phyloP scores from a whole-genome alignment of 30 jellyfish, hydroid and myxozoan genomes.

The Aurelia aurita complex sp. Pacific region DNA sequence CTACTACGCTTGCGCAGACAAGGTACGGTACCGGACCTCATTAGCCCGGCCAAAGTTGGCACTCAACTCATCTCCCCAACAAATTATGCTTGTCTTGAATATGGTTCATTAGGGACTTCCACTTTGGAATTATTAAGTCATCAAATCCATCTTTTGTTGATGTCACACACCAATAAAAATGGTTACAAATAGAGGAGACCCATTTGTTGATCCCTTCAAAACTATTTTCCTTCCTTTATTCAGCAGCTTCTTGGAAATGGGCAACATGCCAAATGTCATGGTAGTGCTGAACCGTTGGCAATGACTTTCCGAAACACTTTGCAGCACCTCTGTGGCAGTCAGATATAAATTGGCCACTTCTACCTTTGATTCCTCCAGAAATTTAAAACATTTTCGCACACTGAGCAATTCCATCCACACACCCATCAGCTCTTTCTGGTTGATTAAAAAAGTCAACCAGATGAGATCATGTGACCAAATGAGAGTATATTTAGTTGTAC shows the following conservation, averaged over 20 bases:
- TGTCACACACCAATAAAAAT: conserved; percentile 19
- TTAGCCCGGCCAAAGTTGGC: no score
- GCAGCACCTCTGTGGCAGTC: conserved; percentile 35
- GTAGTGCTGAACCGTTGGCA: not conserved
- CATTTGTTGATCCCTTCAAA: not conserved
- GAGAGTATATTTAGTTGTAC: no score
- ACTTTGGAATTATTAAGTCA: not conserved
- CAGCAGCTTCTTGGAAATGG: conserved; percentile 16
- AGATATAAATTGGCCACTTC: conserved; percentile 13
- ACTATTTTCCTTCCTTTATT: conserved; percentile 3
- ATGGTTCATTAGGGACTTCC: not conserved
- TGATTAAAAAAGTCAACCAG: no score
- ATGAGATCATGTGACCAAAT: no score
- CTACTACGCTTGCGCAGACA: no score
- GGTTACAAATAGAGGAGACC: conserved; percentile 4
- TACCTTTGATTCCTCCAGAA: conserved; percentile 13
- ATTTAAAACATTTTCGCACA: conserved; percentile 9
- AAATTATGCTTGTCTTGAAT: conserved; percentile 18
- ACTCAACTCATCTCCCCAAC: no score
- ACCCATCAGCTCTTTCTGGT: no score
- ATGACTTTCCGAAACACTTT: conserved; percentile 9
- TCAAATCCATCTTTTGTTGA: conserved; percentile 18
- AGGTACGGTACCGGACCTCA: no score
- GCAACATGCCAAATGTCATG: conserved; percentile 59
- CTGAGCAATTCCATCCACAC: conserved; percentile 43